Percentiles rank a stretch among this genome's conserved stretches.
Conservation (phyloP, 1,140 invertebrate genomes). For the Magallana gigas region DNA sequence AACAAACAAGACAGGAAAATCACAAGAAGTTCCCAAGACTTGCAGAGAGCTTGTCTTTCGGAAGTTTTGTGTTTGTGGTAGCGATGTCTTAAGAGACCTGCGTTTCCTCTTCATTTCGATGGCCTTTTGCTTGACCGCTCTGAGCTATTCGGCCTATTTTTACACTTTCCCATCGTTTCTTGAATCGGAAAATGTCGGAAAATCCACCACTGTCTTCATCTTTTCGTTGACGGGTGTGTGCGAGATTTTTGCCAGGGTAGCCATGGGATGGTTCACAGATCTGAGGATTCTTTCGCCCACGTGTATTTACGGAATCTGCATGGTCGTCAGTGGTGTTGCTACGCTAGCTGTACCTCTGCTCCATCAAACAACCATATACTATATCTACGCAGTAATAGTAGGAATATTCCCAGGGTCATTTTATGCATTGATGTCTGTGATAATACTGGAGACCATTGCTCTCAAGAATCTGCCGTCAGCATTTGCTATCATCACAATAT, state of each 20-base stretch:
- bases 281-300: not conserved
- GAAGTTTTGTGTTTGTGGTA: not conserved
- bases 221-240: conserved; percentile 18
- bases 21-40: not conserved
- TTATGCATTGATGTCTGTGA: conserved; percentile 11
- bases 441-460: conserved; percentile 4
- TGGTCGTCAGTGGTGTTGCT: conserved; percentile 32
- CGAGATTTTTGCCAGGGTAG: conserved; percentile 35
- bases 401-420: conserved; percentile 33
- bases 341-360: not conserved
- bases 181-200: not conserved
- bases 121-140: not conserved
- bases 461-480: not conserved
- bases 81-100: not conserved
- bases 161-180: conserved; percentile 1
- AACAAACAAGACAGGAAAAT: not conserved
- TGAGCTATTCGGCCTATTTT: conserved; percentile 1
- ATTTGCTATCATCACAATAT: conserved; percentile 25
- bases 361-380: not conserved
- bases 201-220: conserved; percentile 7
- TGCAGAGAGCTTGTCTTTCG: not conserved
- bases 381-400: conserved; percentile 22
- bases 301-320: not conserved
- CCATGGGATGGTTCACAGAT: conserved; percentile 43
- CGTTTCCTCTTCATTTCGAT: not conserved